Evolutionary conservation across 1,140 invertebrate species (phyloP).

Genomic region (Bombus confusus): DNA sequence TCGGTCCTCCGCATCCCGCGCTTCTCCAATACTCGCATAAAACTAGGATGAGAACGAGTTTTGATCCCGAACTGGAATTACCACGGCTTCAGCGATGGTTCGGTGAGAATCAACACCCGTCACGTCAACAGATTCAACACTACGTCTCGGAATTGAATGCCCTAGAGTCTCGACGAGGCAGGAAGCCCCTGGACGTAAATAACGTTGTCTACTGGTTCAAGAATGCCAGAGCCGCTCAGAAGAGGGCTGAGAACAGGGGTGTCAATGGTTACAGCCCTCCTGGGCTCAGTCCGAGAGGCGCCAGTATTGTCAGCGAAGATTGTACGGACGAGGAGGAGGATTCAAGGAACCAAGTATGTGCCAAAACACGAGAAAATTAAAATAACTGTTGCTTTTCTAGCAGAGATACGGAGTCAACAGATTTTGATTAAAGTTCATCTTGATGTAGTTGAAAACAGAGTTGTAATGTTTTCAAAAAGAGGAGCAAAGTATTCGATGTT

Average conservation of each 20-base stretch:
- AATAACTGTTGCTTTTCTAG: neutral
- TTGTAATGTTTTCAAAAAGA: neutral
- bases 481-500: too few species aligned
- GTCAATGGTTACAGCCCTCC: slow-evolving; percentile 81
- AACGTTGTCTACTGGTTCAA: slow-evolving; percentile 99
- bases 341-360: slow-evolving; percentile 77
- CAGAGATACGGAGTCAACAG: neutral
- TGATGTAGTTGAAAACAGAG: neutral
- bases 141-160: slow-evolving; percentile 97
- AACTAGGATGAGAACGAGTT: slow-evolving; percentile 94
- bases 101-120: slow-evolving; percentile 97
- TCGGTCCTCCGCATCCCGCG: slow-evolving; percentile 85
- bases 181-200: slow-evolving; percentile 97
- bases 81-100: slow-evolving; percentile 98
- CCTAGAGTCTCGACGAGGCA: slow-evolving; percentile 93
- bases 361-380: neutral
- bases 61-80: slow-evolving; percentile 97
- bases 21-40: slow-evolving; percentile 92
- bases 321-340: slow-evolving; percentile 81
- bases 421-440: neutral
- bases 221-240: slow-evolving; percentile 97
- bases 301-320: slow-evolving; percentile 81
- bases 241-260: slow-evolving; percentile 90
- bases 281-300: slow-evolving; percentile 79
- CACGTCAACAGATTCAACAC: slow-evolving; percentile 95